Percentiles rank a stretch among this genome's conserved stretches.
Evolutionary conservation across 2,888 invertebrate genomes (phyloP).

Genomic region (Melanostoma scalare): DNA sequence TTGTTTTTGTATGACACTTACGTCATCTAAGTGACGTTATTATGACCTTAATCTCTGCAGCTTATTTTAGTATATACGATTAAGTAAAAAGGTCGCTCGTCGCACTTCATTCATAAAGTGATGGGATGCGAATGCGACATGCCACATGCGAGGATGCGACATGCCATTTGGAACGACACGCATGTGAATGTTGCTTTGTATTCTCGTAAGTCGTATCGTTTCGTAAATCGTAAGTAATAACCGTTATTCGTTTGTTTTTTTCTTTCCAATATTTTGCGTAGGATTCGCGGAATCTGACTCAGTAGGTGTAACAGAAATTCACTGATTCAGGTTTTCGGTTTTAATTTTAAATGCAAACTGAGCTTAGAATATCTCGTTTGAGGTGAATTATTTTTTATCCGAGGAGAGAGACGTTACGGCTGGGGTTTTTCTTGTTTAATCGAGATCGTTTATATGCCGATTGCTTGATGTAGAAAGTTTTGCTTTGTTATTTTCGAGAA

Average conservation of each 20-base stretch:
- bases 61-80: constrained; percentile 17
- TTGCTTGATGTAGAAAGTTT: too few species aligned
- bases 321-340: too few species aligned
- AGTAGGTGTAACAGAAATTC: background rate
- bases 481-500: too few species aligned
- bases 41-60: constrained; percentile 19
- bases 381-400: too few species aligned
- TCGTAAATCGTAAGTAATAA: too few species aligned
- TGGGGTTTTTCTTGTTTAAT: too few species aligned
- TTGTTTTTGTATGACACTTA: background rate
- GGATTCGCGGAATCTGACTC: background rate
- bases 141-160: background rate
- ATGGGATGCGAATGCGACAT: background rate
- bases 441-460: too few species aligned
- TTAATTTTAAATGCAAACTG: too few species aligned
- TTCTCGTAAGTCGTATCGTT: too few species aligned
- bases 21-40: background rate
- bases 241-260: background rate
- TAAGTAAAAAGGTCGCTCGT: background rate
- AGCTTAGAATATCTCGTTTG: too few species aligned
- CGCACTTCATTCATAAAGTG: background rate
- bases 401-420: too few species aligned
- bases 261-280: background rate
- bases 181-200: too few species aligned
- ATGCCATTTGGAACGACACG: background rate